phyloP scores from a whole-genome alignment of 2,888 invertebrate species.

The Glyphotaelius pellucidus region DNA sequence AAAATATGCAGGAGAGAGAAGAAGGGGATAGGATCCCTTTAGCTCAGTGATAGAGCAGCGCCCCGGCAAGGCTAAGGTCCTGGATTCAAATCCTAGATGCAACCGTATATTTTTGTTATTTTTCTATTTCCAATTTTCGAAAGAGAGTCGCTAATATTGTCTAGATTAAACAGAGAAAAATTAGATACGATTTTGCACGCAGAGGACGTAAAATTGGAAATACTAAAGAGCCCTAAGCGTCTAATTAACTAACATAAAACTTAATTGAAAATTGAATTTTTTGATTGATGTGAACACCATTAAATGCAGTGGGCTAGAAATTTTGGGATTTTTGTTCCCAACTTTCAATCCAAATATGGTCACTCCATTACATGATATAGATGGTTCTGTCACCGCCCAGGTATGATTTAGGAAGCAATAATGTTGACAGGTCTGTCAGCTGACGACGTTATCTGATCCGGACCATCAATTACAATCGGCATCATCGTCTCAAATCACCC shows the following conservation, averaged over 20 bases:
- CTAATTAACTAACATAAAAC: not conserved
- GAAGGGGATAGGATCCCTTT: too few relatives aligned
- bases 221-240: not conserved
- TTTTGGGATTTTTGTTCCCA: not conserved
- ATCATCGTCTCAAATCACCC: constrained; percentile 18
- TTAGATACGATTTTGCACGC: too few relatives aligned
- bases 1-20: too few relatives aligned
- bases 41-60: too few relatives aligned
- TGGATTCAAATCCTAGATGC: too few relatives aligned
- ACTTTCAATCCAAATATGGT: not conserved
- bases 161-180: too few relatives aligned
- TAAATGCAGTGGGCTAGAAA: not conserved
- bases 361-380: not conserved
- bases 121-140: too few relatives aligned
- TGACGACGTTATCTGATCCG: constrained; percentile 26
- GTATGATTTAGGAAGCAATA: constrained; percentile 22
- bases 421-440: constrained; percentile 26
- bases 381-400: constrained; percentile 4
- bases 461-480: constrained; percentile 45
- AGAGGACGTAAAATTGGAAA: not conserved
- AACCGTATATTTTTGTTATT: too few relatives aligned
- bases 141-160: too few relatives aligned
- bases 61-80: too few relatives aligned
- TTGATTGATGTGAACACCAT: not conserved
- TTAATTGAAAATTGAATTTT: not conserved